phyloP scores from a whole-genome alignment of 1,140 invertebrate genomes.

The Globodera ellingtonae region DNA sequence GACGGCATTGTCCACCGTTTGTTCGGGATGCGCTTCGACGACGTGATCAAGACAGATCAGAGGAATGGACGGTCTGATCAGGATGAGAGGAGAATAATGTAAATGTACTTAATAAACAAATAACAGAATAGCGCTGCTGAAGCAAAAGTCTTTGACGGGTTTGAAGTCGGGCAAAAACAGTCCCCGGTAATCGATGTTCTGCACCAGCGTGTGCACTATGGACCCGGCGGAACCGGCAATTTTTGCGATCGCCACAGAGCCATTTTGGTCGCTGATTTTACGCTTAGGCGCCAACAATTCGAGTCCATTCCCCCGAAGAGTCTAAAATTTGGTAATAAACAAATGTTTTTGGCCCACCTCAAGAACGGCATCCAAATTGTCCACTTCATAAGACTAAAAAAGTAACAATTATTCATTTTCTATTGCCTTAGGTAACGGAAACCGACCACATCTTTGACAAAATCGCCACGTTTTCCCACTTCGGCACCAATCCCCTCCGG shows the following conservation, averaged over 20 bases:
- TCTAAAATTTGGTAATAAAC: slow-evolving; percentile 23
- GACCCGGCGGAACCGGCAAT: slow-evolving; percentile 81
- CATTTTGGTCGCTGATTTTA: slow-evolving; percentile 82
- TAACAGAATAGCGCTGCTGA: slow-evolving; percentile 42
- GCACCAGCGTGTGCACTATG: slow-evolving; percentile 91
- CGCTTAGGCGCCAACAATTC: slow-evolving; percentile 81
- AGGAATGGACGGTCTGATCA: slow-evolving; percentile 37
- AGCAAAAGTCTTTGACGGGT: slow-evolving; percentile 35
- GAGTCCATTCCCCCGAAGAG: slow-evolving; percentile 73
- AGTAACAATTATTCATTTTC: background rate
- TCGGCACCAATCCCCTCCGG: slow-evolving; percentile 75
- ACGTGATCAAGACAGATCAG: slow-evolving; percentile 81
- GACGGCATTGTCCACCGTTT: slow-evolving; percentile 81
- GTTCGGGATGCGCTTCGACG: slow-evolving; percentile 92
- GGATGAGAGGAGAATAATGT: background rate
- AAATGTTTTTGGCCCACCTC: slow-evolving; percentile 67
- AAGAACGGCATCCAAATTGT: slow-evolving; percentile 85
- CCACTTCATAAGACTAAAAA: slow-evolving; percentile 79
- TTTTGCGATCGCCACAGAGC: slow-evolving; percentile 80
- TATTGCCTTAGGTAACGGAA: background rate
- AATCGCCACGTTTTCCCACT: slow-evolving; percentile 87
- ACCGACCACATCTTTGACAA: slow-evolving; percentile 81
- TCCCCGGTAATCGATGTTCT: slow-evolving; percentile 81
- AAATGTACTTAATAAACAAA: background rate
- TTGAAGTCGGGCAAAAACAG: slow-evolving; percentile 77